phyloP scores from a whole-genome alignment of 2,888 invertebrate genomes.

The Bruchidius siliquastri region DNA sequence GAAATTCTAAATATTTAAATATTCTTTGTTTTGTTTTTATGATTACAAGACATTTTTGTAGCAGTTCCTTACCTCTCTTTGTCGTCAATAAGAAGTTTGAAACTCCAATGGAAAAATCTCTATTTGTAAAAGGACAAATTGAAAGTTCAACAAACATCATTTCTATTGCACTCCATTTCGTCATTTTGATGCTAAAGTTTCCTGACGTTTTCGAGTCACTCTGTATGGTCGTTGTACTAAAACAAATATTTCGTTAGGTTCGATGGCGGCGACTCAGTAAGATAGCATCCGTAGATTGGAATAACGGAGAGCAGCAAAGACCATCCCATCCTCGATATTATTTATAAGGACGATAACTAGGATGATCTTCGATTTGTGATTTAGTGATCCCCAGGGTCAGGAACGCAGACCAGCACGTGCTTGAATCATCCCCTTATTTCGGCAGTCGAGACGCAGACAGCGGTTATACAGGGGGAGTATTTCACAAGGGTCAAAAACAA shows the following conservation, averaged over 20 bases:
- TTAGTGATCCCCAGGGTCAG: slow-evolving; percentile 37
- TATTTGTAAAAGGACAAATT: too few relatives aligned
- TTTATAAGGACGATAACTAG: slow-evolving; percentile 36
- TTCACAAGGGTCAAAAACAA: slow-evolving; percentile 6
- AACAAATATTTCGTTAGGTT: neutral
- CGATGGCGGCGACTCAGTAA: neutral
- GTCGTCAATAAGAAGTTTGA: too few relatives aligned
- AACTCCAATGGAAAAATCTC: too few relatives aligned
- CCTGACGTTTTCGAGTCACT: too few relatives aligned
- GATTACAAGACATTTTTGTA: too few relatives aligned
- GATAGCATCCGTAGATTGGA: neutral
- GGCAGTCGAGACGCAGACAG: slow-evolving; percentile 28
- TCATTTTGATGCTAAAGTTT: too few relatives aligned
- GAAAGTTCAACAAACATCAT: too few relatives aligned
- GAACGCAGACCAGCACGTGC: slow-evolving; percentile 18
- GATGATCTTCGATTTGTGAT: slow-evolving; percentile 42
- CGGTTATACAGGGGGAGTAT: slow-evolving; percentile 24
- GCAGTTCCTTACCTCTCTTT: too few relatives aligned
- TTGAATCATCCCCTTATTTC: slow-evolving; percentile 35
- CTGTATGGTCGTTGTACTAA: neutral
- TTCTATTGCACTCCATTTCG: too few relatives aligned
- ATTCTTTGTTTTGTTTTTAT: too few relatives aligned
- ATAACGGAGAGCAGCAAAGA: neutral
- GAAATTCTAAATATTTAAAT: too few relatives aligned
- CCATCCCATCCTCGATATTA: neutral